These are phyloP conservation scores for Eugnorisma glareosa DNA, from an alignment of 2,888 invertebrate genomes.

Conservation along the genomic window DNA sequence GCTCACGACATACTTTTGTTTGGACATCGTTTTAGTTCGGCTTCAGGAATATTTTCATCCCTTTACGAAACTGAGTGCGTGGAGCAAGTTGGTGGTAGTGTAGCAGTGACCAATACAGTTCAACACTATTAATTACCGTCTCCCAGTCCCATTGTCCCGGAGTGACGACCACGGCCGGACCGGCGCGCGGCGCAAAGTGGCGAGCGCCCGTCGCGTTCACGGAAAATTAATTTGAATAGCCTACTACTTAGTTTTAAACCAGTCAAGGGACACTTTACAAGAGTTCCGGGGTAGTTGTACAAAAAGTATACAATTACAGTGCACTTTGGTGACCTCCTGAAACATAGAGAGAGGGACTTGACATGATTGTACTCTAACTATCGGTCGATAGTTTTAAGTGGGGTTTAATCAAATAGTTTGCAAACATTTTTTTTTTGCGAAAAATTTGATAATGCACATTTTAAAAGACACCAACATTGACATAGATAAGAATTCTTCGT, in stretches of 20 bases:
- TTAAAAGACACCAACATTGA: not conserved
- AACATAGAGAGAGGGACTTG: not conserved
- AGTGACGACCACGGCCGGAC: not conserved
- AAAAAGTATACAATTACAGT: constrained; percentile 27
- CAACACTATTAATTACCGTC: constrained; percentile 51
- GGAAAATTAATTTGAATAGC: constrained; percentile 46
- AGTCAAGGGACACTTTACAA: constrained; percentile 21
- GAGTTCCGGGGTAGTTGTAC: constrained; percentile 1
- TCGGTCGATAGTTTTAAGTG: not conserved
- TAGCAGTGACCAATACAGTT: not conserved
- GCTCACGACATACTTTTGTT: not conserved
- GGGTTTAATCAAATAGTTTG: not conserved
- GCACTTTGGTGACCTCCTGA: constrained; percentile 3
- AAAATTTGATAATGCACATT: not conserved
- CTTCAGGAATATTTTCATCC: constrained; percentile 1
- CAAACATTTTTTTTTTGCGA: not conserved
- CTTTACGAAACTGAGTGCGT: not conserved
- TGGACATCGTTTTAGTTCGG: not conserved
- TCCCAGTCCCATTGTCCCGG: constrained; percentile 26
- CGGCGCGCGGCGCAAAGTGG: not conserved
- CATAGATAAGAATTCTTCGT: not conserved
- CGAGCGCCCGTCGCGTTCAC: not conserved
- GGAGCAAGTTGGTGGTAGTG: not conserved
- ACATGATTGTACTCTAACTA: not conserved
- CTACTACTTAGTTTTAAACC: constrained; percentile 45